A percentile compares a stretch with the other conserved stretches of the same genome.
These are phyloP conservation scores for Xenops minutus DNA, from an alignment of 2,797 vertebrate species.

Conservation along the genomic window DNA sequence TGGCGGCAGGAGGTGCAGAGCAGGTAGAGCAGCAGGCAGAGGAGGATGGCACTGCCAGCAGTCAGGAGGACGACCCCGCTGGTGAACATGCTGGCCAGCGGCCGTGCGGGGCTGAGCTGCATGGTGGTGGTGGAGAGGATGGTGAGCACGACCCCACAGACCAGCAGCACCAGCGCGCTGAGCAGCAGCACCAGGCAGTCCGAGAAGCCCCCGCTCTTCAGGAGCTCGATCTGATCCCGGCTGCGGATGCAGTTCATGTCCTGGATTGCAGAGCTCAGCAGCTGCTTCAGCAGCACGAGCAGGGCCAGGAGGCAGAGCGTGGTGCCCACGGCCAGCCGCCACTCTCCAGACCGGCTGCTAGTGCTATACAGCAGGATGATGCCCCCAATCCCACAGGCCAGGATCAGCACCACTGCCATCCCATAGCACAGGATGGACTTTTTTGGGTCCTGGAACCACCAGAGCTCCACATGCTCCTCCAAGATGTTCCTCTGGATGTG, in stretches of 20 bases:
- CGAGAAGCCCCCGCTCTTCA: conserved; percentile 90
- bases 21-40: conserved; percentile 75
- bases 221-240: conserved; percentile 85
- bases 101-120: conserved; percentile 78
- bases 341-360: conserved; percentile 93
- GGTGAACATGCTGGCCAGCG: conserved; percentile 91
- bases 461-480: conserved; percentile 95
- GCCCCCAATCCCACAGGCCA: conserved; percentile 89
- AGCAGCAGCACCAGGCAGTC: conserved; percentile 88
- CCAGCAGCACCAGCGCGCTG: conserved; percentile 84
- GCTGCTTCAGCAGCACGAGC: conserved; percentile 91
- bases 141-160: conserved; percentile 87
- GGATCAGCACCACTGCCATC: conserved; percentile 86
- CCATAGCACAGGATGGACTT: conserved; percentile 91
- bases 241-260: conserved; percentile 97
- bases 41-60: conserved; percentile 81
- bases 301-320: conserved; percentile 91
- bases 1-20: conserved; percentile 64
- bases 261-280: conserved; percentile 96
- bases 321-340: conserved; percentile 89
- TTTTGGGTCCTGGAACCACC: conserved; percentile 94
- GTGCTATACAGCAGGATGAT: conserved; percentile 92
- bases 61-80: conserved; percentile 87
- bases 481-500: conserved; percentile 87
- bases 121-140: conserved; percentile 81